Base-by-base conservation (phyloP, 2,113 vertebrate species). In the Galeopterus variegatus region DNA sequence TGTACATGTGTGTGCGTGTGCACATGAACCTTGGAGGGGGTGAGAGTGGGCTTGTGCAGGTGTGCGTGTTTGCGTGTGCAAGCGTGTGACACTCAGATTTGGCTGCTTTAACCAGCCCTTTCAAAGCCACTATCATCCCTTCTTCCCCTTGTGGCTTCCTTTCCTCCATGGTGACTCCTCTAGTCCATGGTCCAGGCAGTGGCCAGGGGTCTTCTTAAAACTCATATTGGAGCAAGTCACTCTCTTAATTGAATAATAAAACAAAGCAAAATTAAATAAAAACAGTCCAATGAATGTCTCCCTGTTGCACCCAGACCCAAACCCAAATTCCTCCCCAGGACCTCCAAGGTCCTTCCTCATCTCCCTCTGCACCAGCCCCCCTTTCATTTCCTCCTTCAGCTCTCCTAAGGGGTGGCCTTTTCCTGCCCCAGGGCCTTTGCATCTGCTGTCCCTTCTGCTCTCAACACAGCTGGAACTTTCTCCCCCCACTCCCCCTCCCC, bases 21-120 rank as follows among this genome's bases (percentile, higher is more conserved):
- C 0, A 0, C 6, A 13, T 0, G 94, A 19, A 8, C 33, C 69
- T 0, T 5, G 8, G 41, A 52, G 31, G 24, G n/a, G 10, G 48
- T 14, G 72, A 28, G 8, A 15, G 28, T 31, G 60, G 76, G 48
- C 62, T 45, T 6, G 31, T 73, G 65, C 50, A 31, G 11, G 75
- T 24, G 52, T 83, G 76, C 48, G 14, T 11, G 18, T 19, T 9
- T 52, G n/a, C 14, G 23, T 1, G 33, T 17, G 60, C n/a, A 11
- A 1, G 8, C 1, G 0, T 15, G 87, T 19, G 76, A 4, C 14
- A 1, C 17, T 23, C 36, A 12, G 56, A 24, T 56, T 2, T 19
- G 77, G 62, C 13, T 14, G 82, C 18, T 45, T 17, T 21, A 26
- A 56, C 52, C 28, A 0, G 6, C 17, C 45, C 18, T 4, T 31